Evolutionary conservation across 2,888 invertebrate species (phyloP).

Genomic region (Drosophila helvetica): DNA sequence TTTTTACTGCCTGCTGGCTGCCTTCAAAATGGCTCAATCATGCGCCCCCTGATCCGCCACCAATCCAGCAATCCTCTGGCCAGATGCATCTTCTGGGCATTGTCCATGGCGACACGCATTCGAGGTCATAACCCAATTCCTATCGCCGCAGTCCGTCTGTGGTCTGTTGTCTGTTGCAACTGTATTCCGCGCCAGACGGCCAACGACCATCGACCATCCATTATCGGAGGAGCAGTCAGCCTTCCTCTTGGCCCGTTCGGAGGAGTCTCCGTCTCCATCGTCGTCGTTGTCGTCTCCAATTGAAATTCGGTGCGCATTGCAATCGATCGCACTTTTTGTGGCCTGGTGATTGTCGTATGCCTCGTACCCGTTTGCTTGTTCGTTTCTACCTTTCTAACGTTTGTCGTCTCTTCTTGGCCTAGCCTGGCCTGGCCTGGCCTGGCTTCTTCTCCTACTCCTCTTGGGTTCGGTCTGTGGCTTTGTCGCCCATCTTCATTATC

Average conservation of each 20-base stretch:
- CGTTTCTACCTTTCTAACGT: constrained; percentile 65
- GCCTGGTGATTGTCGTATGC: constrained; percentile 55
- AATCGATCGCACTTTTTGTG: constrained; percentile 75
- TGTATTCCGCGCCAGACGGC: constrained; percentile 39
- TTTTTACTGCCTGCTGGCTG: background rate
- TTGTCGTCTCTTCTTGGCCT: constrained; percentile 25
- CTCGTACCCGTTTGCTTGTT: constrained; percentile 1
- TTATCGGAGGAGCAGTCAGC: constrained; percentile 35
- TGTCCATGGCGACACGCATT: constrained; percentile 74
- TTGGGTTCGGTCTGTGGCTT: constrained; percentile 59
- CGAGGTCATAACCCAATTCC: constrained; percentile 82
- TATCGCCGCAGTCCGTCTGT: constrained; percentile 42
- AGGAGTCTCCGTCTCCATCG: constrained; percentile 9
- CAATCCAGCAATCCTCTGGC: constrained; percentile 5
- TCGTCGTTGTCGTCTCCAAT: constrained; percentile 51
- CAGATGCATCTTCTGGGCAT: constrained; percentile 25
- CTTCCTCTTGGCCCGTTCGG: constrained; percentile 1
- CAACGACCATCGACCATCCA: constrained; percentile 41
- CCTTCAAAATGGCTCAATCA: constrained; percentile 62
- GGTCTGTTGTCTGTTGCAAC: constrained; percentile 25
- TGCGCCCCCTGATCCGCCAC: constrained; percentile 26
- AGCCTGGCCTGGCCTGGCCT: background rate
- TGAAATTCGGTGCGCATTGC: constrained; percentile 77
- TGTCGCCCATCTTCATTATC: constrained; percentile 78
- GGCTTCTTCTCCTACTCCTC: constrained; percentile 5